Evolutionary conservation across 2,113 vertebrate genomes (phyloP).

Genomic region (Rattus norvegicus): DNA sequence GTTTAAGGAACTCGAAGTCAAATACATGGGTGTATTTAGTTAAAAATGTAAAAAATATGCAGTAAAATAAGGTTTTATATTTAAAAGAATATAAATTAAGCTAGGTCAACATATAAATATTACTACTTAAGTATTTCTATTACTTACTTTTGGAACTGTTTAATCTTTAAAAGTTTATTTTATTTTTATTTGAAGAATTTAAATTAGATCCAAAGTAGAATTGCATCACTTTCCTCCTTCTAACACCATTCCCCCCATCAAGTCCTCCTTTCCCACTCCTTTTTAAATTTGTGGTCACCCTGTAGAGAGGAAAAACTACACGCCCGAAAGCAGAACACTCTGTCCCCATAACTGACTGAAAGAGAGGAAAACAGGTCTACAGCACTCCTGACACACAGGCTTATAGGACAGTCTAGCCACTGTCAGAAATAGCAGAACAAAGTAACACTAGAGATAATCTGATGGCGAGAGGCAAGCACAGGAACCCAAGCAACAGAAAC

Average conservation of each 20-base stretch:
- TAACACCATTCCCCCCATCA: too few species aligned
- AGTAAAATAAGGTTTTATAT: slow-evolving; percentile 10
- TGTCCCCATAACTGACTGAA: too few species aligned
- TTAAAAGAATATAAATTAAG: slow-evolving; percentile 21
- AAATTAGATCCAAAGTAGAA: neutral
- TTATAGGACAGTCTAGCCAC: too few species aligned
- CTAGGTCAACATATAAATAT: neutral
- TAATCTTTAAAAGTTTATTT: neutral
- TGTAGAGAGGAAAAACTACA: too few species aligned
- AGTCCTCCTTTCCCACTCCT: neutral
- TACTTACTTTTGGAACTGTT: neutral
- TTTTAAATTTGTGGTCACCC: neutral
- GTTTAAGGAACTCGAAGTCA: neutral
- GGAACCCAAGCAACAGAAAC: too few species aligned
- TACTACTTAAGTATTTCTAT: neutral
- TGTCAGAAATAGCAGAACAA: too few species aligned
- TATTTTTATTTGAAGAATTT: neutral
- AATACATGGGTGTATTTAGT: neutral
- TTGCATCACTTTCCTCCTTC: neutral
- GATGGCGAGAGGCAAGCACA: too few species aligned
- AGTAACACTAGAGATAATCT: too few species aligned
- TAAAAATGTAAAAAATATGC: neutral
- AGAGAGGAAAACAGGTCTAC: too few species aligned
- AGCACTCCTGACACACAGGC: too few species aligned
- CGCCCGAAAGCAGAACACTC: too few species aligned